Evolutionary conservation across 2,797 vertebrate species (phyloP), one percentile per base, ranked within the genome.

Genomic region (Notoglanidium macrostoma): DNA sequence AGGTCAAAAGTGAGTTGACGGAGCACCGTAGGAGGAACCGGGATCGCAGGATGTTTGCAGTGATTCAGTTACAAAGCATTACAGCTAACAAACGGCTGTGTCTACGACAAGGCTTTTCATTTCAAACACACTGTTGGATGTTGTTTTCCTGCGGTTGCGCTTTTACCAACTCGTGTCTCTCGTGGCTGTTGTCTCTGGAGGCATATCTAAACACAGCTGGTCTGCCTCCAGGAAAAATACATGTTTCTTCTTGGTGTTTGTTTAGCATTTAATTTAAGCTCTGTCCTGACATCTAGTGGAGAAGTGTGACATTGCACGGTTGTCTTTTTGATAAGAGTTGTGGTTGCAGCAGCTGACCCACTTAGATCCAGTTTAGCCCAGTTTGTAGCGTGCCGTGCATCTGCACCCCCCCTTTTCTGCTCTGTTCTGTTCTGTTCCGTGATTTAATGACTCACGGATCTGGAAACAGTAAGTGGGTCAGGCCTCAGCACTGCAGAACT

Each of bases 1-100:
- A 97, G 95, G 97, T 97, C 46, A 97, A 97, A 93, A 97, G 97
- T 97, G 94, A 96, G 97, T 70, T 35, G 19, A 26, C 26, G 1
- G n/a, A 54, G 1, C 78, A 3, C 19, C 26, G 32, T 14, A 61
- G 17, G 78, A 80, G 55, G 55, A 80, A 19, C 14, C 3, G 54
- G 11, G 0, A 2, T 49, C 40, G 49, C 61, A 32, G 61, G 44
- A 81, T 49, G 57, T 63, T 63, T 10, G 35, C 54, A n/a, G 26
- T 82, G 19, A 61, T 40, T 80, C 32, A 15, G 21, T 67, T 6
- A 35, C 15, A 68, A 54, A 83, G 46, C 61, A 67, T 8, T 61
- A 49, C 46, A 49, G 78, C 35, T 14, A 61, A 80, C 32, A 26
- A 61, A 26, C 21, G 26, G 1, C 61, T 21, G 44, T 21, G 61